Percentiles rank a stretch among this genome's conserved stretches.
These are phyloP conservation scores for Dicentrarchus labrax DNA, from an alignment of 2,113 vertebrate species.

Conservation along the genomic window DNA sequence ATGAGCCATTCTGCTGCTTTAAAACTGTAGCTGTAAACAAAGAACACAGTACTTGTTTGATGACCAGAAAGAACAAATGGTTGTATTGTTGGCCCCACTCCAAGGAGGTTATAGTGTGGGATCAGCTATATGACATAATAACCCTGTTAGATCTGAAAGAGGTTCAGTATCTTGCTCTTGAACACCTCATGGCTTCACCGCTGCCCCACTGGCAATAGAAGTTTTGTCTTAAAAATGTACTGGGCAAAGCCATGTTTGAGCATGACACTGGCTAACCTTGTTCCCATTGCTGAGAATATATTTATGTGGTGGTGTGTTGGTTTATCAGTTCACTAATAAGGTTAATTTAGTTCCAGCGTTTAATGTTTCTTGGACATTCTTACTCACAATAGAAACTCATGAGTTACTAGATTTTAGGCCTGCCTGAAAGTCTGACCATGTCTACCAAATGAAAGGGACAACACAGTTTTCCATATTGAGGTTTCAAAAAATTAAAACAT, in stretches of 20 bases:
- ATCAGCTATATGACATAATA: background rate
- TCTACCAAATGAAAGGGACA: background rate
- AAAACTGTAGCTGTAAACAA: background rate
- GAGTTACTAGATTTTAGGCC: background rate
- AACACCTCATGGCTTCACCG: background rate
- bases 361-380: background rate
- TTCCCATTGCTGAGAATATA: background rate
- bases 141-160: background rate
- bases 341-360: background rate
- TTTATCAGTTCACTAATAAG: no score
- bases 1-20: background rate
- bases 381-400: background rate
- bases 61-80: background rate
- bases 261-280: no score
- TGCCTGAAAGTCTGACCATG: background rate
- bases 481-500: background rate
- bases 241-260: no score
- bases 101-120: background rate
- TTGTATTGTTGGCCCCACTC: background rate
- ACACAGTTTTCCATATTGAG: background rate
- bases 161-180: background rate
- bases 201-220: background rate
- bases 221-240: no score
- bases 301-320: background rate
- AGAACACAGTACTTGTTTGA: constrained; percentile 1